Percentiles rank a stretch among this genome's conserved stretches.
Evolutionary conservation across 2,797 vertebrate genomes (phyloP).

Genomic region (Crax fasciolata): DNA sequence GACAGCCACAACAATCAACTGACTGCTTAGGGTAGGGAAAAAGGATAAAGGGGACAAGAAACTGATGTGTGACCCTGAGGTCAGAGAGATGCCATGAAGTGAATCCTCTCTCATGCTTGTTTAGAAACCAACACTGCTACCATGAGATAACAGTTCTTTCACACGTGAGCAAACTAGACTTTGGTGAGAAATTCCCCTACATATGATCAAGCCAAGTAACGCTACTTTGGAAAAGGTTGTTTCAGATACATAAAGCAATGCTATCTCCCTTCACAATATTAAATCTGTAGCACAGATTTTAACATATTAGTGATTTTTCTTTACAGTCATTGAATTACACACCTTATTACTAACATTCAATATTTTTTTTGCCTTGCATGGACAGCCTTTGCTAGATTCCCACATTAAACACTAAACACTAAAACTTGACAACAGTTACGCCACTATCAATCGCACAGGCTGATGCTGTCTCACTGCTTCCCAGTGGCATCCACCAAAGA

Average conservation of each 20-base stretch:
- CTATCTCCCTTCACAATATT: not conserved
- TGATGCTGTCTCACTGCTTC: not conserved
- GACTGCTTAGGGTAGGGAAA: not conserved
- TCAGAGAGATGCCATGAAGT: not conserved
- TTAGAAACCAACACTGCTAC: not conserved
- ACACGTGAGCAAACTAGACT: not conserved
- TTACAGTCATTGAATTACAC: not conserved
- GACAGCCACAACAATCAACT: not conserved
- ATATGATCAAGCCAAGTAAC: not conserved
- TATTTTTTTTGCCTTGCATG: not conserved
- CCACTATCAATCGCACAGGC: not conserved
- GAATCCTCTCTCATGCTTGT: not conserved
- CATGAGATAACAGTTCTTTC: not conserved
- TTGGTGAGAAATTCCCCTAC: not conserved
- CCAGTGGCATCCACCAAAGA: not conserved
- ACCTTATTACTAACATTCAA: not conserved
- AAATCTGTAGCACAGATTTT: not conserved
- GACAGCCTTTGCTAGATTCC: not conserved
- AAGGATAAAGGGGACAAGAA: not conserved
- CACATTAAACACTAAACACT: no score
- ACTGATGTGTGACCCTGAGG: not conserved
- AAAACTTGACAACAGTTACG: not conserved
- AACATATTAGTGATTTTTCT: not conserved
- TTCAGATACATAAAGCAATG: not conserved
- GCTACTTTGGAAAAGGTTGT: not conserved